Percentiles rank a stretch among this genome's conserved stretches.
Conservation (phyloP, 2,113 vertebrate species). For the Callocephalon fimbriatum region DNA sequence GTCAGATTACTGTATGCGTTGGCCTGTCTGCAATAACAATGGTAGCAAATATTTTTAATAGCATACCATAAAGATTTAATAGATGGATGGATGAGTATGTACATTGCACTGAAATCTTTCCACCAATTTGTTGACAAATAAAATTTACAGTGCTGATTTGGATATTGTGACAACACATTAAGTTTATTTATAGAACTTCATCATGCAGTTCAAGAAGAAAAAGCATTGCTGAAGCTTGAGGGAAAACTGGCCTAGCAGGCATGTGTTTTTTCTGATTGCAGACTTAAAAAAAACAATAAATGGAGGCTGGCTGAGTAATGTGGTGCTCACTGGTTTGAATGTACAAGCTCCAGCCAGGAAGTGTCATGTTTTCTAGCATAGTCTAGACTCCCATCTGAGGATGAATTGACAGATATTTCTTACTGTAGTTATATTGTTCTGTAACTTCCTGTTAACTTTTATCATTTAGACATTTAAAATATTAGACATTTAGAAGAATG, state of each 20-base stretch:
- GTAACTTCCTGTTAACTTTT: background rate
- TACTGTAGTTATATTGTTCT: background rate
- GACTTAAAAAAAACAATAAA: background rate
- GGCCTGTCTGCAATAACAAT: background rate
- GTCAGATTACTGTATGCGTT: background rate
- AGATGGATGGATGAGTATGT: background rate
- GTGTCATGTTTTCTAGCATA: background rate
- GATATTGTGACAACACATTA: background rate
- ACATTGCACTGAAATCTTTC: background rate
- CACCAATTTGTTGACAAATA: background rate
- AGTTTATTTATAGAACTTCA: background rate
- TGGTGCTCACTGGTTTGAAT: background rate
- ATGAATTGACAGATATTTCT: background rate
- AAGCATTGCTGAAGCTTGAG: background rate
- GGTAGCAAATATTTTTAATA: constrained; percentile 9
- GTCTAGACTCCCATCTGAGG: background rate
- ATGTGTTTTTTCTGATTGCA: rapidly evolving
- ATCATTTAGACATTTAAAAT: background rate
- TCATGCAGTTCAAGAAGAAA: background rate
- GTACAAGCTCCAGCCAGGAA: background rate
- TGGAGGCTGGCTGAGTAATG: background rate
- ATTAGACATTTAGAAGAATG: background rate
- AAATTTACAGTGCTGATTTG: background rate
- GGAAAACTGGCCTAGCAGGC: background rate
- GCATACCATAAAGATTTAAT: background rate